Conservation (phyloP, 2,113 vertebrate genomes). For the Propithecus coquereli region DNA sequence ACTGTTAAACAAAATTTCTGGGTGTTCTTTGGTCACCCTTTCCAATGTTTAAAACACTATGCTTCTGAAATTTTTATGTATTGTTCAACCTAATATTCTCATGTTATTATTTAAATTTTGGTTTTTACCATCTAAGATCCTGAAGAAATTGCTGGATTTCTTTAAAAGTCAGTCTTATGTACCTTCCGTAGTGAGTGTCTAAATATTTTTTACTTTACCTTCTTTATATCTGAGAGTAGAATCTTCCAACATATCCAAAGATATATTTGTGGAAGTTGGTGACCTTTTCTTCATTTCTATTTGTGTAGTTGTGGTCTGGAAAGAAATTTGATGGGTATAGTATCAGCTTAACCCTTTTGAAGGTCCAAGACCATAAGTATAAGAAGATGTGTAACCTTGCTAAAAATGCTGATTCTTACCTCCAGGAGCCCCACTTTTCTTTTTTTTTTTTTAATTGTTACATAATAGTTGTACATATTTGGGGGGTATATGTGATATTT, state of each 20-base stretch:
- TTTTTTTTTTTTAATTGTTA: not conserved
- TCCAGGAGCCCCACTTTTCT: not conserved
- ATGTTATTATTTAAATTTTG: not conserved
- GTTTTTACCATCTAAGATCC: not conserved
- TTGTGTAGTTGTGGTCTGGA: conserved; percentile 85
- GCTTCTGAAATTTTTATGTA: not conserved
- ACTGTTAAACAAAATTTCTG: not conserved
- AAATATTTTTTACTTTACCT: conserved; percentile 87
- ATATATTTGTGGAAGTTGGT: conserved; percentile 80
- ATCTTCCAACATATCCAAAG: conserved; percentile 84
- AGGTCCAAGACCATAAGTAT: not conserved
- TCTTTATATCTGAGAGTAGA: conserved; percentile 82
- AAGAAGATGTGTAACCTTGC: not conserved
- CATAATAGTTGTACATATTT: not conserved
- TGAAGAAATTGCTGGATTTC: not conserved
- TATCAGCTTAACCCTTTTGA: not conserved
- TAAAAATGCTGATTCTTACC: not conserved
- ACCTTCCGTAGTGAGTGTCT: conserved; percentile 88
- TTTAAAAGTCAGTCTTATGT: not conserved
- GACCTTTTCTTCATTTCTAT: conserved; percentile 83
- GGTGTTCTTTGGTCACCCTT: not conserved
- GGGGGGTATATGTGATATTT: not conserved
- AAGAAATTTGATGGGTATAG: not conserved
- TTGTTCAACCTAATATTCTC: not conserved
- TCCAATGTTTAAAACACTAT: not conserved